Base-by-base conservation (phyloP, 2,888 invertebrate genomes). In the Apamea sordens region DNA sequence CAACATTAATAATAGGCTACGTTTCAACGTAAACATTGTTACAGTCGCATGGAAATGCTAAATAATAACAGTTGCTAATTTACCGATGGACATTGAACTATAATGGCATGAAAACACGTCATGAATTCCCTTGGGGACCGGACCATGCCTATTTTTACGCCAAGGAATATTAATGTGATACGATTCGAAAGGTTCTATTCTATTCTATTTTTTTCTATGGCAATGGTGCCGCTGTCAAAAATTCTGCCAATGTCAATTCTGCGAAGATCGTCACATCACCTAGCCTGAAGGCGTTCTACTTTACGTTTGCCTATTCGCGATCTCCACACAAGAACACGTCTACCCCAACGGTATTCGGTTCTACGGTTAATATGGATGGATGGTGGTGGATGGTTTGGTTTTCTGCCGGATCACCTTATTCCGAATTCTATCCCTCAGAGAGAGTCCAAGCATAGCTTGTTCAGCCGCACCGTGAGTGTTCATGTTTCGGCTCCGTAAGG, bases 111-210 rank as follows among this genome's bases (percentile, higher is more conserved):
- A 18, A 76, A 28, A 83, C 61, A 75, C 15, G 44, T 21, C 10
- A 53, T 8, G 3, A 28, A 68, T 47, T 69, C 83, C 2, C 56
- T 1, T 32, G 68, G 84, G 77, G 68, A 69, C 24, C 4, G 21
- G 10, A 56, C 21, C 36, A 47, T 69, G n/a, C 47, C 63, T 64
- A 50, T 69, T 77, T 83, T n/a, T n/a, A 47, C 6, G 36, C 0
- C 28, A 11, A 53, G 28, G 28, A 82, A 73, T 79, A 82, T 74
- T 41, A 50, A 82, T 59, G 28, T 50, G n/a, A 69, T 80, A 56
- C 83, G 77, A 68, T 41, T 21, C 68, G 21, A 18, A 67, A 32
- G 5, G n/a, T 56, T 56, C 10, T 24, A 56, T 56, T 56, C 56
- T 24, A 24, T 24, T n/a, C 56, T 56, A 56, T 24, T 56, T 56